phyloP scores from a whole-genome alignment of 2,888 invertebrate genomes.

The Apamea anceps region DNA sequence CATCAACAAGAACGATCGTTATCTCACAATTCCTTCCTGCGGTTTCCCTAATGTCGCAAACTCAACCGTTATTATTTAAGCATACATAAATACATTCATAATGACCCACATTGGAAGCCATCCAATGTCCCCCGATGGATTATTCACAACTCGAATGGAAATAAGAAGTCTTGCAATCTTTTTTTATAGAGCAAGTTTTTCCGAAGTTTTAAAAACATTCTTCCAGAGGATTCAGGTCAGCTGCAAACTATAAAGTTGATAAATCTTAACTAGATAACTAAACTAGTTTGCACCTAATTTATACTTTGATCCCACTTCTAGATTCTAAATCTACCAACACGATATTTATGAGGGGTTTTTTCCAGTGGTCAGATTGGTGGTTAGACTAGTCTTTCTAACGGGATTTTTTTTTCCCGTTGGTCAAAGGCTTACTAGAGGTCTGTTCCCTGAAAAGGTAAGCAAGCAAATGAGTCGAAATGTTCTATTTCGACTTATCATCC shows the following conservation, averaged over 20 bases:
- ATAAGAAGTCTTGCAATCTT: conserved; percentile 39
- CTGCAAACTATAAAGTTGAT: conserved; percentile 50
- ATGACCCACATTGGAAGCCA: conserved; percentile 45
- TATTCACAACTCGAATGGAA: conserved; percentile 50
- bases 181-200: conserved; percentile 47
- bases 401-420: too few relatives aligned
- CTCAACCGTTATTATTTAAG: conserved; percentile 40
- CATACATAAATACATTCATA: conserved; percentile 46
- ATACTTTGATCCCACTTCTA: conserved; percentile 11
- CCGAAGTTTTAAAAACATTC: conserved; percentile 53
- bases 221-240: conserved; percentile 44
- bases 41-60: conserved; percentile 25
- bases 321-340: background rate
- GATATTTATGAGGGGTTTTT: conserved; percentile 11
- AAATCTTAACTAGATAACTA: conserved; percentile 40
- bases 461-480: background rate
- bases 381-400: too few relatives aligned
- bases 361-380: too few relatives aligned
- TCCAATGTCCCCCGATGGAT: conserved; percentile 45
- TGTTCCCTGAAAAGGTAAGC: background rate
- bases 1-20: conserved; percentile 11
- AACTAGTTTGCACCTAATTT: conserved; percentile 48
- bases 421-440: background rate
- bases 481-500: background rate
- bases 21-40: conserved; percentile 3